A percentile compares a stretch with the other conserved stretches of the same genome.
phyloP scores from a whole-genome alignment of 2,888 invertebrate species.

The Stenotaenia linearis region DNA sequence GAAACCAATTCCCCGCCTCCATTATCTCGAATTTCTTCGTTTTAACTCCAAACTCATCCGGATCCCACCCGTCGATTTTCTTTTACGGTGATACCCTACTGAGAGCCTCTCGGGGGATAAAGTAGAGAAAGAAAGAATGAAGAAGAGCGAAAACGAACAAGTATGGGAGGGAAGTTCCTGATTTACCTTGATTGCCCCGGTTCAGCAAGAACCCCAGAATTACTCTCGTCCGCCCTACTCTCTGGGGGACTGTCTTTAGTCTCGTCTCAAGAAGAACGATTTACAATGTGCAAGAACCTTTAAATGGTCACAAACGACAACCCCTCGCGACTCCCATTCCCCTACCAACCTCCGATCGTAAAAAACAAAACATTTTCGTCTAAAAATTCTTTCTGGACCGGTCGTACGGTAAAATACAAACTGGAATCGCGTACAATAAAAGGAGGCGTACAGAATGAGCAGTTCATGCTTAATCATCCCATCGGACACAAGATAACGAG shows the following conservation, averaged over 20 bases:
- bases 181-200: constrained; percentile 20
- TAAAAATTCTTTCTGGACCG: not conserved
- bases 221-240: constrained; percentile 15
- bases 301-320: not conserved
- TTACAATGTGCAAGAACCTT: constrained; percentile 13
- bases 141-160: not conserved
- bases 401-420: not conserved
- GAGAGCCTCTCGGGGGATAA: not conserved
- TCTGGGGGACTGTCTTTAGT: constrained; percentile 23
- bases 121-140: not conserved
- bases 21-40: not conserved
- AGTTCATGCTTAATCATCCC: constrained; percentile 26
- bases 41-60: not conserved
- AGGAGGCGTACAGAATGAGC: constrained; percentile 8
- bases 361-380: not conserved
- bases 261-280: constrained; percentile 10
- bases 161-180: constrained; percentile 1
- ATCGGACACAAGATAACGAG: constrained; percentile 24
- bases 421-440: constrained; percentile 1
- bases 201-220: constrained; percentile 10
- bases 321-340: not conserved
- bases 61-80: not conserved
- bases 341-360: not conserved
- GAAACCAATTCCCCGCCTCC: not conserved
- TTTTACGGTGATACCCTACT: constrained; percentile 7